A percentile compares a stretch with the other conserved stretches of the same genome.
These are phyloP conservation scores for Drosophila ercepeae DNA, from an alignment of 1,140 invertebrate species.

Conservation along the genomic window DNA sequence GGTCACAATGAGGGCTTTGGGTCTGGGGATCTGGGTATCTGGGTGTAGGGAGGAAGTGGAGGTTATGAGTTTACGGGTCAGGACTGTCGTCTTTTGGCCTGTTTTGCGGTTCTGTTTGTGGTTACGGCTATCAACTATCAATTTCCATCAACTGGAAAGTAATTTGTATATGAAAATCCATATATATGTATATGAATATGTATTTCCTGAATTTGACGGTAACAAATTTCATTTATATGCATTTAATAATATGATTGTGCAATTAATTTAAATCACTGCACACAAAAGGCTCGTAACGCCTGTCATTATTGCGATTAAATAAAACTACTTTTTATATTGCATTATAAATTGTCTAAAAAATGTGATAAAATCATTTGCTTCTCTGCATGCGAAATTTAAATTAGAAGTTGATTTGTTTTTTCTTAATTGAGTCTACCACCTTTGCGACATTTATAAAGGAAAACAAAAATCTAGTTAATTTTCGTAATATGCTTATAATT, in stretches of 20 bases:
- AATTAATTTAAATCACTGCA: conserved; percentile 70
- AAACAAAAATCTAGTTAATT: background rate
- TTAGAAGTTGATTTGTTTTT: background rate
- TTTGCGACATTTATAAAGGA: too few relatives aligned
- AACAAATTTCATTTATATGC: conserved; percentile 50
- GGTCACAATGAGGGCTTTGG: conserved; percentile 35
- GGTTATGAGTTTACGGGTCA: background rate
- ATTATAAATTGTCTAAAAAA: background rate
- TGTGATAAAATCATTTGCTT: background rate
- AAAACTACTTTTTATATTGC: conserved; percentile 11
- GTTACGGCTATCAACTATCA: conserved; percentile 55
- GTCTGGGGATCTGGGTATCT: too few relatives aligned
- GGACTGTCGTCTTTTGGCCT: conserved; percentile 67
- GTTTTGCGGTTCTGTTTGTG: conserved; percentile 55
- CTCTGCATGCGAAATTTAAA: background rate
- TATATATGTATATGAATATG: background rate
- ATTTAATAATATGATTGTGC: conserved; percentile 50
- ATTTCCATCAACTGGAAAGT: conserved; percentile 36
- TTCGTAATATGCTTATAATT: background rate
- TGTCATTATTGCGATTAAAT: conserved; percentile 27
- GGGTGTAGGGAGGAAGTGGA: background rate
- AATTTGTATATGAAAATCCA: background rate
- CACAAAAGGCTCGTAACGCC: background rate
- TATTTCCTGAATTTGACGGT: conserved; percentile 19
- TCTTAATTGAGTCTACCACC: background rate